phyloP scores from a whole-genome alignment of 1,140 invertebrate species.

The Musca domestica region DNA sequence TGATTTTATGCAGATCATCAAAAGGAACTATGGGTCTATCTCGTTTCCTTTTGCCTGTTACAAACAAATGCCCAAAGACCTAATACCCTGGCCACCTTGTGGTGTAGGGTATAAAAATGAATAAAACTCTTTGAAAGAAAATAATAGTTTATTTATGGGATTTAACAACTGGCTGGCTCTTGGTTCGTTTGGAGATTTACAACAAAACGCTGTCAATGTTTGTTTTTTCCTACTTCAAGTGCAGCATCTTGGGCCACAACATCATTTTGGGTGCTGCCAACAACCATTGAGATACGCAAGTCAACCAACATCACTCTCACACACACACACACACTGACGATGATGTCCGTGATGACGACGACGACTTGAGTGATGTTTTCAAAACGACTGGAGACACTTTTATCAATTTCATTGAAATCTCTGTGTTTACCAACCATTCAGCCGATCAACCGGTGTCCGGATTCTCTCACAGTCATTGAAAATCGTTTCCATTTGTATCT shows the following conservation, averaged over 20 bases:
- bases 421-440: background rate
- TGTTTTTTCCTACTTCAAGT: background rate
- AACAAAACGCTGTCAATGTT: background rate
- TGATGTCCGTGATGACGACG: too few relatives aligned
- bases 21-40: too few relatives aligned
- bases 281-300: background rate
- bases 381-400: constrained; percentile 19
- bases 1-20: too few relatives aligned
- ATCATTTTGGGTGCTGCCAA: background rate
- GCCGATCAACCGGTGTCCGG: too few relatives aligned
- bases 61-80: too few relatives aligned
- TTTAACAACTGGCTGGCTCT: background rate
- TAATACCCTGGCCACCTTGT: too few relatives aligned
- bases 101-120: too few relatives aligned
- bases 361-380: constrained; percentile 14
- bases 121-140: background rate
- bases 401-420: constrained; percentile 27
- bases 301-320: too few relatives aligned
- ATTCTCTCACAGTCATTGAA: too few relatives aligned
- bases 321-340: too few relatives aligned
- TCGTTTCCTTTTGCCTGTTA: too few relatives aligned
- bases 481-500: constrained; percentile 14
- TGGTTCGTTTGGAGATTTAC: background rate
- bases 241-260: background rate
- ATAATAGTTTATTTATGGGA: constrained; percentile 16